Conservation (phyloP, 1,140 invertebrate genomes). For the Calosoma granatense region DNA sequence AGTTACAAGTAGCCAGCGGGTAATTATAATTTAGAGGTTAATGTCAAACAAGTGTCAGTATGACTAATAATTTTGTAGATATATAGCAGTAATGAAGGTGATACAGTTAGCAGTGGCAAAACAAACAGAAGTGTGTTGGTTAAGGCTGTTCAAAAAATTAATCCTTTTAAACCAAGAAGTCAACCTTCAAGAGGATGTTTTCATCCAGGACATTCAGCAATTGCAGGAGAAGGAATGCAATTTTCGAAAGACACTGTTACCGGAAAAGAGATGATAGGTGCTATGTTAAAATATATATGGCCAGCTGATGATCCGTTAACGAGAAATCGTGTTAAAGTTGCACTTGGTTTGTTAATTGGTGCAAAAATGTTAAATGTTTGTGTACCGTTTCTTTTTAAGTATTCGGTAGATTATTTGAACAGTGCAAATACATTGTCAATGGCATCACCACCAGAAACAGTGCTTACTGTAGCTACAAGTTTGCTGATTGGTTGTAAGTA, state of each 20-base stretch:
- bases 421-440: conserved; percentile 45
- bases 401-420: conserved; percentile 84
- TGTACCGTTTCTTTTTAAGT: conserved; percentile 97
- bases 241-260: conserved; percentile 48
- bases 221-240: conserved; percentile 55
- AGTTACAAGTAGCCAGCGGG: conserved; percentile 11
- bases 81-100: no score
- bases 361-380: conserved; percentile 84
- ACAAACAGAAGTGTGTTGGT: conserved; percentile 7
- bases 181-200: conserved; percentile 61
- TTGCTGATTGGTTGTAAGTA: conserved; percentile 85
- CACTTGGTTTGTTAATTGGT: conserved; percentile 66
- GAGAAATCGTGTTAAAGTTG: conserved; percentile 71
- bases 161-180: conserved; percentile 20
- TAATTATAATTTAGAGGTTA: conserved; percentile 15
- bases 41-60: no score
- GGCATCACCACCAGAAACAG: conserved; percentile 58
- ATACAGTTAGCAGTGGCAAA: not conserved
- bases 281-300: conserved; percentile 92
- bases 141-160: conserved; percentile 12
- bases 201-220: conserved; percentile 71
- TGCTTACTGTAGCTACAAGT: conserved; percentile 62
- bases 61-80: no score
- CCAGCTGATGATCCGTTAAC: conserved; percentile 80
- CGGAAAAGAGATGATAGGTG: conserved; percentile 69